Conservation (phyloP, 1,140 invertebrate genomes). For the Drosophila sulfurigaster region DNA sequence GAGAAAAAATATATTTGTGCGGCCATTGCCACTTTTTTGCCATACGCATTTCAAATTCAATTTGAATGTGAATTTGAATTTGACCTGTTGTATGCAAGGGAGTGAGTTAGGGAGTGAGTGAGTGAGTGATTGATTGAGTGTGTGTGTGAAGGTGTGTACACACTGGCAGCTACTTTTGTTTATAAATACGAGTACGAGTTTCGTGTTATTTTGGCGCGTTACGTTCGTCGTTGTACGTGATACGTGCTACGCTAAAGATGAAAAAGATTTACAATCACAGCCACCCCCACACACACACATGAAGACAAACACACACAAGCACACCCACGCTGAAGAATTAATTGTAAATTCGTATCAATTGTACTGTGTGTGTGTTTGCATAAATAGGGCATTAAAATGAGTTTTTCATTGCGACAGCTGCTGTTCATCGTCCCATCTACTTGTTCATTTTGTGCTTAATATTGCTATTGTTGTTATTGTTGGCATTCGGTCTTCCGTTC, state of each 20-base stretch:
- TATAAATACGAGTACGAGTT: slow-evolving; percentile 43
- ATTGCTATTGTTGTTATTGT: slow-evolving; percentile 25
- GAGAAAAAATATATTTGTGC: slow-evolving; percentile 28
- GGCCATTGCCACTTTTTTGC: slow-evolving; percentile 20
- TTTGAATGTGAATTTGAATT: slow-evolving; percentile 27
- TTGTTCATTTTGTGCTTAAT: slow-evolving; percentile 21
- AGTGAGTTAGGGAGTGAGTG: neutral
- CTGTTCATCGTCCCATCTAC: slow-evolving; percentile 18
- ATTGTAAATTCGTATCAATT: slow-evolving; percentile 48
- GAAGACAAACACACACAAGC: slow-evolving; percentile 15
- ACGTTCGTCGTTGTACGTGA: slow-evolving; percentile 47
- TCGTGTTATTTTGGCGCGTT: slow-evolving; percentile 50
- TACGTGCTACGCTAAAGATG: slow-evolving; percentile 56
- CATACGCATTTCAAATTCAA: neutral
- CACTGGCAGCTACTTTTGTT: slow-evolving; percentile 63
- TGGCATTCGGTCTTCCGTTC: slow-evolving; percentile 26
- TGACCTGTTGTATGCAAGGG: slow-evolving; percentile 33
- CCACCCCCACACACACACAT: neutral
- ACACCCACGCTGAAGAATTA: slow-evolving; percentile 35
- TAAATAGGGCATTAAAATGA: slow-evolving; percentile 69
- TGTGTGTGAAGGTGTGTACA: slow-evolving; percentile 34
- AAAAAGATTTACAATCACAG: slow-evolving; percentile 66
- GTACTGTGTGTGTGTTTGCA: slow-evolving; percentile 44
- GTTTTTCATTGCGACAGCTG: slow-evolving; percentile 74
- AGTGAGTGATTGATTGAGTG: neutral